Evolutionary conservation across 1,140 invertebrate species (phyloP).

Genomic region (Zaprionus tsacasi): DNA sequence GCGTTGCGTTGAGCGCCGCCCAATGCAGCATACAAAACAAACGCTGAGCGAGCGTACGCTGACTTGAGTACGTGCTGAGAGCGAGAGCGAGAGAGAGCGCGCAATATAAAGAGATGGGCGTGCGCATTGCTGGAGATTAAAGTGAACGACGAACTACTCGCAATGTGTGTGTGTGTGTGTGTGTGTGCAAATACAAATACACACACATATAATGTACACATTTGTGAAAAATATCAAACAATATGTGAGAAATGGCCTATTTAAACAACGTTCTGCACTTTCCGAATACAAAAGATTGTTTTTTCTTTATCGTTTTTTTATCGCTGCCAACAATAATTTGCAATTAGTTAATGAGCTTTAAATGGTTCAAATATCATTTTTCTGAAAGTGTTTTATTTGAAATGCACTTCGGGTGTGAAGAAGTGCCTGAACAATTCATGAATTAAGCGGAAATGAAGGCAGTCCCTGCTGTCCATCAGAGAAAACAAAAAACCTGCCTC

Average conservation of each 20-base stretch:
- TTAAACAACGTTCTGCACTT: neutral
- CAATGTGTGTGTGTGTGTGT: neutral
- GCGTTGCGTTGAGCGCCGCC: slow-evolving; percentile 80
- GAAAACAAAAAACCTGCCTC: neutral
- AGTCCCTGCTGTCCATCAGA: neutral
- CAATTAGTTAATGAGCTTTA: slow-evolving; percentile 13
- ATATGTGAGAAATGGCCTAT: slow-evolving; percentile 8
- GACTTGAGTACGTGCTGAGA: slow-evolving; percentile 1
- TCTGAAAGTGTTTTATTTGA: neutral
- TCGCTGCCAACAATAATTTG: neutral
- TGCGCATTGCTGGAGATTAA: slow-evolving; percentile 48
- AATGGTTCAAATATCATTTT: neutral
- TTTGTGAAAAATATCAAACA: slow-evolving; percentile 13
- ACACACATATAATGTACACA: slow-evolving; percentile 5
- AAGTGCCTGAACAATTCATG: neutral
- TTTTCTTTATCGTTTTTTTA: neutral
- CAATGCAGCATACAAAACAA: slow-evolving; percentile 36
- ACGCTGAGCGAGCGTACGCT: neutral
- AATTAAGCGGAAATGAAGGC: slow-evolving; percentile 45
- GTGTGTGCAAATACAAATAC: neutral
- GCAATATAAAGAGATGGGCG: slow-evolving; percentile 26
- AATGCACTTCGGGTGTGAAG: neutral
- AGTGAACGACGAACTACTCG: slow-evolving; percentile 16
- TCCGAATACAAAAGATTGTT: neutral
- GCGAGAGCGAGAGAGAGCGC: slow-evolving; percentile 8